Evolutionary conservation across 2,888 invertebrate genomes (phyloP).

Genomic region (Dioctria linearis): DNA sequence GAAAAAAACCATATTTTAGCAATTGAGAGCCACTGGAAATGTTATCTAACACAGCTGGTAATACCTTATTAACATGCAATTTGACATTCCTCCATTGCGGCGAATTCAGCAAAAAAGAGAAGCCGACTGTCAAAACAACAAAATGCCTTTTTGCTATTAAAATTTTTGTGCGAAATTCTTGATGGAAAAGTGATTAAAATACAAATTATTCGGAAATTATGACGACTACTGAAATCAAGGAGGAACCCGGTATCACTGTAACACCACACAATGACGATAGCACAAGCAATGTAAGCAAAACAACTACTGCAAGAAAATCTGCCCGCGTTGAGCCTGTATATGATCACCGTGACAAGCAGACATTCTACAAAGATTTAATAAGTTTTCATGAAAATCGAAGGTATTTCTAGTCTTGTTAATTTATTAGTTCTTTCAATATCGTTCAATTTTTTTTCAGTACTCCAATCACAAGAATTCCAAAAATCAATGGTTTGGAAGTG

Average conservation of each 20-base stretch:
- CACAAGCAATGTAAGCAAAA: conserved; percentile 57
- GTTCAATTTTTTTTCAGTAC: conserved; percentile 72
- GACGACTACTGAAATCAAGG: conserved; percentile 62
- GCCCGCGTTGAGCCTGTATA: conserved; percentile 38
- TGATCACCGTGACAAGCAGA: conserved; percentile 61
- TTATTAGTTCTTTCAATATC: background rate
- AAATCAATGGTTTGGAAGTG: conserved; percentile 91
- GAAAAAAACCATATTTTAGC: too few relatives aligned
- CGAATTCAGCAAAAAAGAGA: conserved; percentile 30
- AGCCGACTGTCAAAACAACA: conserved; percentile 45
- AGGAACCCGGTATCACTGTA: conserved; percentile 60
- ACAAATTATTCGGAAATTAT: conserved; percentile 49
- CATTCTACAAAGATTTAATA: conserved; percentile 78
- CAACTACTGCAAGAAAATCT: conserved; percentile 55
- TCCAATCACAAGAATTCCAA: conserved; percentile 76
- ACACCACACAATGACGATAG: conserved; percentile 60
- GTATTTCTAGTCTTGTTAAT: conserved; percentile 74
- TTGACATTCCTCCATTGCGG: conserved; percentile 8
- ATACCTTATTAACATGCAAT: background rate
- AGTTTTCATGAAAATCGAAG: conserved; percentile 94
- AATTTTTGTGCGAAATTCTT: conserved; percentile 1
- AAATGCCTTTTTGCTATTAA: background rate
- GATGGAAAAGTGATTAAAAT: background rate
- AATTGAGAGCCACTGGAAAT: background rate
- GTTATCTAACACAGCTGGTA: background rate